A percentile compares a stretch with the other conserved stretches of the same genome.
Conservation (phyloP, 2,888 invertebrate genomes). For the Polydrusus pterygomalis region DNA sequence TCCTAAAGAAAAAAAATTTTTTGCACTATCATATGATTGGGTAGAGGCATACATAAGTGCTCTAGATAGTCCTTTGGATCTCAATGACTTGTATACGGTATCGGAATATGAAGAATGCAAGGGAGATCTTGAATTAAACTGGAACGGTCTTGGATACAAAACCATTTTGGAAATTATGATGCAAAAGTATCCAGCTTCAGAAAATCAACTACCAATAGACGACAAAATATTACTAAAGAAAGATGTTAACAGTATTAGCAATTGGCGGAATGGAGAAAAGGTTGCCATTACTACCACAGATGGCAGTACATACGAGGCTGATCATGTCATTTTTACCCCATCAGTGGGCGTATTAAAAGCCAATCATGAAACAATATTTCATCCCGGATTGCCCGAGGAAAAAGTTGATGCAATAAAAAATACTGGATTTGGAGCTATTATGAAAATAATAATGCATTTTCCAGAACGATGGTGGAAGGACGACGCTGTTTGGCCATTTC, state of each 20-base stretch:
- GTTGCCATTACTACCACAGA: slow-evolving; percentile 70
- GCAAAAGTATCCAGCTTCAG: slow-evolving; percentile 64
- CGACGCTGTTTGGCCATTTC: slow-evolving; percentile 44
- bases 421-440: slow-evolving; percentile 60
- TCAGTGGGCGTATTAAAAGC: slow-evolving; percentile 63
- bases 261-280: slow-evolving; percentile 47
- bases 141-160: slow-evolving; percentile 82
- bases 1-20: slow-evolving; percentile 28
- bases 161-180: slow-evolving; percentile 79
- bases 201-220: slow-evolving; percentile 58
- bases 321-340: slow-evolving; percentile 78
- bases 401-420: slow-evolving; percentile 59
- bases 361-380: slow-evolving; percentile 56
- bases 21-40: slow-evolving; percentile 33
- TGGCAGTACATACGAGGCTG: slow-evolving; percentile 73
- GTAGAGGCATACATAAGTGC: slow-evolving; percentile 5
- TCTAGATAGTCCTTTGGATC: slow-evolving; percentile 43
- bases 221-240: slow-evolving; percentile 61
- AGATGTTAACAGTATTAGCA: slow-evolving; percentile 58
- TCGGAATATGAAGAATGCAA: slow-evolving; percentile 81
- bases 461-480: slow-evolving; percentile 58
- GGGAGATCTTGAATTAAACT: slow-evolving; percentile 81
- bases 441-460: slow-evolving; percentile 60
- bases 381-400: slow-evolving; percentile 56
- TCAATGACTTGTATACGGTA: slow-evolving; percentile 76